These are phyloP conservation scores for Drosophila tristis DNA, from an alignment of 1,140 invertebrate species.

Conservation along the genomic window DNA sequence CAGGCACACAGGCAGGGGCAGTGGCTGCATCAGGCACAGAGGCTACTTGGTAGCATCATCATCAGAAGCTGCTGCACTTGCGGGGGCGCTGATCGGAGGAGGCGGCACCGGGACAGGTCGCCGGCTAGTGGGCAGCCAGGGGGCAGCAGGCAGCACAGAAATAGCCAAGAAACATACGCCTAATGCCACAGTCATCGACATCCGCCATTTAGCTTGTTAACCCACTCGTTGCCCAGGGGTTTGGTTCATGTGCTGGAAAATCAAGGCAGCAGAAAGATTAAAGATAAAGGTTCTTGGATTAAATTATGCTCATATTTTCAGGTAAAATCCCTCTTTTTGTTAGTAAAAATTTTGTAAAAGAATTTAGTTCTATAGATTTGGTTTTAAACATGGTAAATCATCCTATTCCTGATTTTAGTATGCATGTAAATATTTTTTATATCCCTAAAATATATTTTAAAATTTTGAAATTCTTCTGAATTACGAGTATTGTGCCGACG, in stretches of 20 bases:
- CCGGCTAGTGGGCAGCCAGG: slow-evolving; percentile 18
- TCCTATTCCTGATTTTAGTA: not conserved
- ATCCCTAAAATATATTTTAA: not conserved
- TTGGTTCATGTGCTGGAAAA: too few species aligned
- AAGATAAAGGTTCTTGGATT: too few species aligned
- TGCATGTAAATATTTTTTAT: too few species aligned
- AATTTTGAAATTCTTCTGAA: not conserved
- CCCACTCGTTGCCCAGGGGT: slow-evolving; percentile 18
- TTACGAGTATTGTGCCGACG: too few species aligned
- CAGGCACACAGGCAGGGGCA: too few species aligned
- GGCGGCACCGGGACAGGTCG: slow-evolving; percentile 23
- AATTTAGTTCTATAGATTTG: too few species aligned
- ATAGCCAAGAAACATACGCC: slow-evolving; percentile 75
- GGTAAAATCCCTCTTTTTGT: too few species aligned
- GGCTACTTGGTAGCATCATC: slow-evolving; percentile 47
- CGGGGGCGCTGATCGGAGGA: slow-evolving; percentile 53
- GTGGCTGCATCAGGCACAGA: not conserved
- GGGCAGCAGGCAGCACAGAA: slow-evolving; percentile 20
- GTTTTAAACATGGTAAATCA: too few species aligned
- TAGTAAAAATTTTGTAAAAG: too few species aligned
- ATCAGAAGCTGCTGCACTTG: slow-evolving; percentile 42
- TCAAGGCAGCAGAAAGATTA: too few species aligned
- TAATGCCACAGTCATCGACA: slow-evolving; percentile 79
- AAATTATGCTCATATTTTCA: too few species aligned
- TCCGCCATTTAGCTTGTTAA: slow-evolving; percentile 76